Conservation (phyloP, 2,888 invertebrate genomes). For the Chrysopilus asiliformis region DNA sequence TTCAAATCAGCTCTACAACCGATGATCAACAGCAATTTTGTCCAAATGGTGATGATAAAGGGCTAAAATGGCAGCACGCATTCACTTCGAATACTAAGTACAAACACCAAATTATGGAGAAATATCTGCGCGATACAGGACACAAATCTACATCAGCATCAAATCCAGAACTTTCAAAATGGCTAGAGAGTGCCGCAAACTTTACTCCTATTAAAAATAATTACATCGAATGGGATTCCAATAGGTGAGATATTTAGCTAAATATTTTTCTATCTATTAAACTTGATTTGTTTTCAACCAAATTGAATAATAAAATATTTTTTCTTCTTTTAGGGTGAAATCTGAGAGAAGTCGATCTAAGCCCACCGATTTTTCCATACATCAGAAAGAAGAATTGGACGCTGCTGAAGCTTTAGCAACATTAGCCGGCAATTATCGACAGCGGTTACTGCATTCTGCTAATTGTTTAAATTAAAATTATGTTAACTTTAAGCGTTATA, state of each 20-base stretch:
- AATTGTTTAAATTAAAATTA: constrained; percentile 5
- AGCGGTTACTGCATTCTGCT: constrained; percentile 24
- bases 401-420: constrained; percentile 62
- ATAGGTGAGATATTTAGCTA: constrained; percentile 22
- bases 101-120: constrained; percentile 47
- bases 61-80: constrained; percentile 9
- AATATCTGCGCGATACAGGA: constrained; percentile 39
- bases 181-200: constrained; percentile 61
- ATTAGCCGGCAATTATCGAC: constrained; percentile 41
- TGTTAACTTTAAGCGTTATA: too few relatives aligned
- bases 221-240: constrained; percentile 49
- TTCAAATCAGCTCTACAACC: constrained; percentile 35
- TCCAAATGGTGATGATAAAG: constrained; percentile 5
- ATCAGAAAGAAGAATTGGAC: constrained; percentile 60
- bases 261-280: neutral
- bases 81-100: constrained; percentile 34
- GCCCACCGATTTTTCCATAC: constrained; percentile 25
- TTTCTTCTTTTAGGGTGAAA: constrained; percentile 7
- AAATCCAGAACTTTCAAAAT: constrained; percentile 54
- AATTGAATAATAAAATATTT: too few relatives aligned
- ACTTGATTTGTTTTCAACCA: too few relatives aligned
- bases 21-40: constrained; percentile 17
- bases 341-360: constrained; percentile 10
- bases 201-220: constrained; percentile 59
- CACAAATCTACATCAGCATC: constrained; percentile 18